A percentile compares a stretch with the other conserved stretches of the same genome.
Evolutionary conservation across 2,888 invertebrate species (phyloP).

Genomic region (Osedax frankpressi): DNA sequence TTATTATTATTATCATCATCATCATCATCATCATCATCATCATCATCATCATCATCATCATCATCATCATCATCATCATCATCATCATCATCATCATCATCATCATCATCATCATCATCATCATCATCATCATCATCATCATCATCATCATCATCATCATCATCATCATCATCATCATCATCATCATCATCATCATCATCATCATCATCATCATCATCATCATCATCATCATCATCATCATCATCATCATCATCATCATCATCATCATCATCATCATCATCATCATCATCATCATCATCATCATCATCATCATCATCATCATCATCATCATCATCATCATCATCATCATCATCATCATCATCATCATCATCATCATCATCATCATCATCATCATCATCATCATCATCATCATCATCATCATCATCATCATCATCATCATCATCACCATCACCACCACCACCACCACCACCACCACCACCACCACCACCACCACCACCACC

Average conservation of each 20-base stretch:
- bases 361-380: background rate
- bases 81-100: background rate
- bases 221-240: background rate
- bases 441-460: no score
- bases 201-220: background rate
- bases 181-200: background rate
- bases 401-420: background rate
- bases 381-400: background rate
- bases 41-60: background rate
- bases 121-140: background rate
- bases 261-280: background rate
- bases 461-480: no score
- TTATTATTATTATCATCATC: background rate
- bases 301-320: background rate
- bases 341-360: background rate
- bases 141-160: background rate
- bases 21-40: background rate
- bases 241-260: background rate
- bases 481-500: no score
- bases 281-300: background rate
- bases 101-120: background rate
- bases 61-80: background rate
- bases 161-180: background rate
- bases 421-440: background rate
- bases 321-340: background rate